Conservation (phyloP, 2,113 vertebrate species). For the Naja naja region DNA sequence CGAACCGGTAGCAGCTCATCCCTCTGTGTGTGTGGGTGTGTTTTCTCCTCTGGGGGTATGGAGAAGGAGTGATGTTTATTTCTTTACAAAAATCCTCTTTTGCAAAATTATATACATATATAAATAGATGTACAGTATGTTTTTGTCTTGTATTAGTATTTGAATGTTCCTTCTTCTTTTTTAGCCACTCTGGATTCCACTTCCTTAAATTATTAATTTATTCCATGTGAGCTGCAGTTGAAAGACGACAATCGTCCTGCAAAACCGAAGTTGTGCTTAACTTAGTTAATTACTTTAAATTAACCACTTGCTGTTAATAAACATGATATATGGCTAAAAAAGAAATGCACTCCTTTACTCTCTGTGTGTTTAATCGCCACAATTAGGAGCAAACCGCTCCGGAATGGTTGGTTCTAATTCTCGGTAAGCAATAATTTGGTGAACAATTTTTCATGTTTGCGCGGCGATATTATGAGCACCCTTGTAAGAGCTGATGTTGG, state of each 20-base stretch:
- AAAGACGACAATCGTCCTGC: conserved; percentile 75
- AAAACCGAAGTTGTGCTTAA: conserved; percentile 59
- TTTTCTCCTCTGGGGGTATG: background rate
- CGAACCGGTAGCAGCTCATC: too few species aligned
- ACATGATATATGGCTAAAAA: conserved; percentile 67
- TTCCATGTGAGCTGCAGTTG: conserved; percentile 72
- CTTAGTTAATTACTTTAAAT: conserved; percentile 54
- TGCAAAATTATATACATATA: conserved; percentile 14
- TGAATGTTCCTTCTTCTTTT: conserved; percentile 63
- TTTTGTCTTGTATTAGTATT: conserved; percentile 64
- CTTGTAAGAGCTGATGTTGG: background rate
- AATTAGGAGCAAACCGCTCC: too few species aligned
- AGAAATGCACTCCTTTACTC: conserved; percentile 12
- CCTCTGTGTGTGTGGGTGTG: too few species aligned
- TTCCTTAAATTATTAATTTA: conserved; percentile 99
- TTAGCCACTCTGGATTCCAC: conserved; percentile 83
- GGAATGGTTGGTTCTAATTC: too few species aligned
- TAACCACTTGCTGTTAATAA: conserved; percentile 66
- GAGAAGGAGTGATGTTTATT: background rate
- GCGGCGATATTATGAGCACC: background rate
- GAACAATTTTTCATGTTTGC: background rate
- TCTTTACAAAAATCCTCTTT: background rate
- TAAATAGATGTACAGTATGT: conserved; percentile 62
- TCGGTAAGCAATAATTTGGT: background rate
- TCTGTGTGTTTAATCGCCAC: background rate